phyloP scores from a whole-genome alignment of 2,888 invertebrate species.

The Ochropleura leucogaster region DNA sequence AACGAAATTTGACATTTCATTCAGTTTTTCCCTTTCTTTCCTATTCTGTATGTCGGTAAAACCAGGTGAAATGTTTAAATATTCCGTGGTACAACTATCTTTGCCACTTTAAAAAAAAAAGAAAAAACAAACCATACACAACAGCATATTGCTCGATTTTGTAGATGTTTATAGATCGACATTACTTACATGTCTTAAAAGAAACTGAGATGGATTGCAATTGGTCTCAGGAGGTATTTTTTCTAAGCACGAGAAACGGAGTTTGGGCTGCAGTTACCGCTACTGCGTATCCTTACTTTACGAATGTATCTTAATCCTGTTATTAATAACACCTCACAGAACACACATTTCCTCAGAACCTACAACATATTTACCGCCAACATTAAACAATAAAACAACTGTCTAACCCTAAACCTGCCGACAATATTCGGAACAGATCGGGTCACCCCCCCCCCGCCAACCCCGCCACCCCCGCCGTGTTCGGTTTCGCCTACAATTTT shows the following conservation, averaged over 20 bases:
- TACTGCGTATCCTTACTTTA: neutral
- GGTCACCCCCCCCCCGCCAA: slow-evolving; percentile 7
- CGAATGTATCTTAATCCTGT: neutral
- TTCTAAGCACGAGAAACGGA: neutral
- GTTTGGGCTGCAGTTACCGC: neutral
- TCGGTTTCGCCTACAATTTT: slow-evolving; percentile 51
- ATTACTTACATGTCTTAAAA: neutral
- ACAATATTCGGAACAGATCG: slow-evolving; percentile 7
- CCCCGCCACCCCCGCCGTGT: neutral
- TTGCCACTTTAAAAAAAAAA: neutral
- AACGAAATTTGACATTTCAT: neutral
- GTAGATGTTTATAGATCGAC: neutral
- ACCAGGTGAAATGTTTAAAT: neutral
- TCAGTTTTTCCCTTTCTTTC: neutral
- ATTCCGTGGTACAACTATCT: neutral
- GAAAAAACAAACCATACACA: too few species aligned
- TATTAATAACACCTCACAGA: neutral
- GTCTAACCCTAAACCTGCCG: slow-evolving; percentile 10
- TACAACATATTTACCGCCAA: neutral
- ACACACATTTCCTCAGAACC: neutral
- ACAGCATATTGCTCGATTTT: neutral
- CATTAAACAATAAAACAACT: slow-evolving; percentile 8
- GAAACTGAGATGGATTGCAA: neutral
- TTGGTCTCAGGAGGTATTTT: neutral
- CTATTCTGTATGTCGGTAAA: neutral